These are phyloP conservation scores for Ammospiza nelsoni DNA, from an alignment of 2,113 vertebrate species.

Conservation along the genomic window DNA sequence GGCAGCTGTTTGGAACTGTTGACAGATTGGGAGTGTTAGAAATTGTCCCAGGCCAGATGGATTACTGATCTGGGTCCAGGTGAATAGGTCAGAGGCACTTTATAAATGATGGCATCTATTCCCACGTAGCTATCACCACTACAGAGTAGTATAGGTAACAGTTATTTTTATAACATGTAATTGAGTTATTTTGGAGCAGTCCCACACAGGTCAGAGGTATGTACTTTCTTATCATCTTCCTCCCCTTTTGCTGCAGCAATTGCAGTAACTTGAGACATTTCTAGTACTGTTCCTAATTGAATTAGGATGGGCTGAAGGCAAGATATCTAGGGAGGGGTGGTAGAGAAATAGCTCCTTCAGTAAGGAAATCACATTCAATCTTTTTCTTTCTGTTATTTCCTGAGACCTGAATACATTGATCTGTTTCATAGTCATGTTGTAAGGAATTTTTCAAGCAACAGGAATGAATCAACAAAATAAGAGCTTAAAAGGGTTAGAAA, in stretches of 20 bases:
- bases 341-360: background rate
- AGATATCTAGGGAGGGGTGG: background rate
- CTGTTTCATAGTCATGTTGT: background rate
- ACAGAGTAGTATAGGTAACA: background rate
- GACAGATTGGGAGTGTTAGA: slow-evolving; percentile 37
- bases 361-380: background rate
- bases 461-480: background rate
- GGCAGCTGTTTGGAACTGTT: slow-evolving; percentile 44
- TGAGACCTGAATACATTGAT: background rate
- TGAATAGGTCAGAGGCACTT: slow-evolving; percentile 31
- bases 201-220: background rate
- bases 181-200: background rate
- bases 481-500: background rate
- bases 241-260: background rate
- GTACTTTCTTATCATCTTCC: background rate
- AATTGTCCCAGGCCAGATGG: background rate
- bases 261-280: background rate
- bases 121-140: background rate
- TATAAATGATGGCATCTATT: slow-evolving; percentile 34
- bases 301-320: slow-evolving; percentile 3
- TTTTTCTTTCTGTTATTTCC: background rate
- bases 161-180: slow-evolving; percentile 15
- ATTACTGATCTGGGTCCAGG: slow-evolving; percentile 31
- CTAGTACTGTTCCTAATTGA: background rate
- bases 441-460: background rate